These are phyloP conservation scores for Ursus arctos DNA, from an alignment of 2,113 vertebrate species.

Conservation along the genomic window DNA sequence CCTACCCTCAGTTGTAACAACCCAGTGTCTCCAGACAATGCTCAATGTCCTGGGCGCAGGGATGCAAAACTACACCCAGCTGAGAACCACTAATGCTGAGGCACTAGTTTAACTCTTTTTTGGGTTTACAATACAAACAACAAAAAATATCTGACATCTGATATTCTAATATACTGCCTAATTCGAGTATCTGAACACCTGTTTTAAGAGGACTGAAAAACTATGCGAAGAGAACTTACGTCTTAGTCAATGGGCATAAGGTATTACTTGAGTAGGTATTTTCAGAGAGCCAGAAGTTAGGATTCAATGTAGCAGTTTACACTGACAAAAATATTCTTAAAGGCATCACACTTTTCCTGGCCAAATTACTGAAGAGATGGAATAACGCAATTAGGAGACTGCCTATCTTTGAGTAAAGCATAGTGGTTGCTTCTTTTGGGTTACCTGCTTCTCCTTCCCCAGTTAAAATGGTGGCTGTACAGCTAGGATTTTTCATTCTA, in stretches of 20 bases:
- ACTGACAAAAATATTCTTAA: background rate
- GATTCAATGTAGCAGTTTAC: background rate
- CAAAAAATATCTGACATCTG: background rate
- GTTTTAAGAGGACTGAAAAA: conserved; percentile 32
- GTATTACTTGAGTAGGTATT: background rate
- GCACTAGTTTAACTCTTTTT: background rate
- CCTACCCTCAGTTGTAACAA: background rate
- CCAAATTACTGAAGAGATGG: background rate
- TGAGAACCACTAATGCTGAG: background rate
- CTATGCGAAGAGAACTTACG: background rate
- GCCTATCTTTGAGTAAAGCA: background rate
- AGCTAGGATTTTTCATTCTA: conserved; percentile 49
- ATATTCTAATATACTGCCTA: background rate
- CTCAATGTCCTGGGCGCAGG: background rate
- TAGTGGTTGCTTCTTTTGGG: background rate
- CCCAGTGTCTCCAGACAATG: background rate
- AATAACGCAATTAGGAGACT: background rate
- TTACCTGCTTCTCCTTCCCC: background rate
- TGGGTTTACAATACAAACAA: background rate
- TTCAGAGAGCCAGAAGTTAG: conserved; percentile 9
- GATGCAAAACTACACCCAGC: background rate
- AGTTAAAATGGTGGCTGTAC: conserved; percentile 43
- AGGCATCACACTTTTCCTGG: background rate
- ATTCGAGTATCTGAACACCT: background rate
- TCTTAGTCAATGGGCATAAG: background rate